These are phyloP conservation scores for Caenorhabditis drosophilae DNA, from an alignment of 2,888 invertebrate species.

Conservation along the genomic window DNA sequence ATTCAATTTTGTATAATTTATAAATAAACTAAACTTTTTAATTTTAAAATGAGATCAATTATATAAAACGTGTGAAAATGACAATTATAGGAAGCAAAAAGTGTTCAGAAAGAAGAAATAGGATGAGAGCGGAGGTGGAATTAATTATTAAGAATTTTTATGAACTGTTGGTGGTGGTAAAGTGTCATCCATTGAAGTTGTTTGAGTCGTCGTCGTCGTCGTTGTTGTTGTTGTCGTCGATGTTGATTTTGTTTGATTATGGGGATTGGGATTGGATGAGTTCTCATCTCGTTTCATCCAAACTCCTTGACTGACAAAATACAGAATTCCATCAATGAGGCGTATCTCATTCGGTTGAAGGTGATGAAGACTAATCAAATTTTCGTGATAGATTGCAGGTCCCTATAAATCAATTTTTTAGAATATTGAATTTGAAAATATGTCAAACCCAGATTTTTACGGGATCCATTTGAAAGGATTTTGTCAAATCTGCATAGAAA, in stretches of 20 bases:
- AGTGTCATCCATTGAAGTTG: conserved; percentile 29
- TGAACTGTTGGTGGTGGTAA: conserved; percentile 26
- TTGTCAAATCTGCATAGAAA: conserved; percentile 44
- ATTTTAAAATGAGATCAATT: no score
- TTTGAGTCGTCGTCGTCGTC: conserved; percentile 21
- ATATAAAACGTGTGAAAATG: no score
- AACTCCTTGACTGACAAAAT: conserved; percentile 43
- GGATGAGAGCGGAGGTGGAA: no score
- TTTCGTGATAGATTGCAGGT: conserved; percentile 45
- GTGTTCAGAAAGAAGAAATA: no score
- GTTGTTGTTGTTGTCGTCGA: no score
- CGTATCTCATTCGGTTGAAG: conserved; percentile 49
- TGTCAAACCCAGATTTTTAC: conserved; percentile 34
- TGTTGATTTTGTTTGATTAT: no score
- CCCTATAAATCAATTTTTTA: conserved; percentile 29
- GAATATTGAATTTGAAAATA: neutral
- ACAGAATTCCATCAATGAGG: conserved; percentile 50
- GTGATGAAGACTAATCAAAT: conserved; percentile 52
- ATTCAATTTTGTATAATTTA: no score
- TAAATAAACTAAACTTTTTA: no score
- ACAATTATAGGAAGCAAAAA: no score
- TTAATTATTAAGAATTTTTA: no score
- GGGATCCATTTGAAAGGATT: conserved; percentile 46
- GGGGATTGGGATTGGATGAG: no score
- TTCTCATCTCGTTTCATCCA: no score